Evolutionary conservation across 2,888 invertebrate species (phyloP).

Genomic region (Pyrgus malvae): DNA sequence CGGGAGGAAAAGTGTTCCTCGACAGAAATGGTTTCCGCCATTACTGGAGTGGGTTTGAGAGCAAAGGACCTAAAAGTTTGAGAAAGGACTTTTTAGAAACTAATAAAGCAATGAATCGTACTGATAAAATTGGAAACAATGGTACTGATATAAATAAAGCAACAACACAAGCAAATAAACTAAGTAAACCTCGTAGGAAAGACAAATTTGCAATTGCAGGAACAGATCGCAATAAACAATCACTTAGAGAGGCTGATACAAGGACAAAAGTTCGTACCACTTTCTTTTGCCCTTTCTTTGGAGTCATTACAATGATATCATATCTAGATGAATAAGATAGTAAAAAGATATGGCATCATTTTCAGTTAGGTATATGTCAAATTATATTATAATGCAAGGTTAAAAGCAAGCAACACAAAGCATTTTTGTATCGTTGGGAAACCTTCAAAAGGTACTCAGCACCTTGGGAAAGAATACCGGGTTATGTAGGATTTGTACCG

Average conservation of each 20-base stretch:
- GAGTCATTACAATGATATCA: conserved; percentile 53
- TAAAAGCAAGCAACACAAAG: no score
- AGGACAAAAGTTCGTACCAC: conserved; percentile 45
- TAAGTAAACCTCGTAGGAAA: conserved; percentile 32
- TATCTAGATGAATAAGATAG: conserved; percentile 25
- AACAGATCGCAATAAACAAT: conserved; percentile 18
- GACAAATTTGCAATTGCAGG: conserved; percentile 12
- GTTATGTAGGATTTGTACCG: no score
- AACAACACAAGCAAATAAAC: not conserved
- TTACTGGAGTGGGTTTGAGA: conserved; percentile 51
- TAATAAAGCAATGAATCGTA: not conserved
- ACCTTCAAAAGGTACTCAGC: no score
- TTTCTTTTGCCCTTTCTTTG: conserved; percentile 65
- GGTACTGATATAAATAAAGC: not conserved
- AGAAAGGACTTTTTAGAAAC: conserved; percentile 42
- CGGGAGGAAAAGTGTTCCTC: conserved; percentile 46
- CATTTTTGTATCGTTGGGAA: no score
- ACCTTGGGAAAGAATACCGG: no score
- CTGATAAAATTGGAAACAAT: not conserved
- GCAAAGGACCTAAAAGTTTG: conserved; percentile 31
- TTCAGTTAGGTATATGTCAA: no score
- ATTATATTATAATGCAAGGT: no score
- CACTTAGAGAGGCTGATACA: conserved; percentile 28
- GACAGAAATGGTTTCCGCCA: conserved; percentile 62
- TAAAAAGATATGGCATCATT: no score